These are phyloP conservation scores for Myiagra hebetior DNA, from an alignment of 2,113 vertebrate genomes.

Conservation along the genomic window DNA sequence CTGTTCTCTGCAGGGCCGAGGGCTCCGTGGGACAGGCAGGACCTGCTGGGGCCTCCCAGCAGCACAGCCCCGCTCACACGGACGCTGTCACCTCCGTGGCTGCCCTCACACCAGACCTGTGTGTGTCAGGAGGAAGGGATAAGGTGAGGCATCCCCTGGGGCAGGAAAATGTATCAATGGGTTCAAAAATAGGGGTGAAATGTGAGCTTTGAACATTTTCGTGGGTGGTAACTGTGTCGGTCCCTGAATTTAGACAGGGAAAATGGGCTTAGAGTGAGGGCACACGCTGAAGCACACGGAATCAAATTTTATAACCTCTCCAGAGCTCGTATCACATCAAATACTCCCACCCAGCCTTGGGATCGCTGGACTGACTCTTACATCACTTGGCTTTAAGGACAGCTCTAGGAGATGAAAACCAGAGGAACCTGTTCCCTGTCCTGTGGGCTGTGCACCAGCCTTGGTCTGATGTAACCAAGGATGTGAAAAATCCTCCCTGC, in stretches of 20 bases:
- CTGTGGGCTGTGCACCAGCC: not conserved
- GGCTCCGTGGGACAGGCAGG: conserved; percentile 61
- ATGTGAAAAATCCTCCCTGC: accelerated
- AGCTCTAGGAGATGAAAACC: not conserved
- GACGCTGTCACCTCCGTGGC: conserved; percentile 81
- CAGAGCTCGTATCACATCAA: not conserved
- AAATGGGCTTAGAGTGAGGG: not conserved
- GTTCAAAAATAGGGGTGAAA: not conserved
- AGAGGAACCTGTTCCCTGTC: not conserved
- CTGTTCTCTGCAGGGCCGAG: conserved; percentile 67
- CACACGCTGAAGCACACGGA: not conserved
- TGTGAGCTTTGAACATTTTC: not conserved
- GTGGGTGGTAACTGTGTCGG: accelerated
- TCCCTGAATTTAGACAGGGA: not conserved
- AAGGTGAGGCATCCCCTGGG: conserved; percentile 72
- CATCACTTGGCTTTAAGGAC: not conserved
- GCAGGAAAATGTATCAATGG: not conserved
- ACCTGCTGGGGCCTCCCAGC: conserved; percentile 42
- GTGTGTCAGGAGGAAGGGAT: conserved; percentile 89
- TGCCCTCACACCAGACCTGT: conserved; percentile 82
- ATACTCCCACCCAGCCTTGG: not conserved
- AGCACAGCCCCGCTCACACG: conserved; percentile 78
- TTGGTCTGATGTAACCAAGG: accelerated
- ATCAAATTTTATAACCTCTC: not conserved
- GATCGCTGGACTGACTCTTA: not conserved